These are phyloP conservation scores for Platycnemis pennipes DNA, from an alignment of 2,888 invertebrate genomes.

Conservation along the genomic window DNA sequence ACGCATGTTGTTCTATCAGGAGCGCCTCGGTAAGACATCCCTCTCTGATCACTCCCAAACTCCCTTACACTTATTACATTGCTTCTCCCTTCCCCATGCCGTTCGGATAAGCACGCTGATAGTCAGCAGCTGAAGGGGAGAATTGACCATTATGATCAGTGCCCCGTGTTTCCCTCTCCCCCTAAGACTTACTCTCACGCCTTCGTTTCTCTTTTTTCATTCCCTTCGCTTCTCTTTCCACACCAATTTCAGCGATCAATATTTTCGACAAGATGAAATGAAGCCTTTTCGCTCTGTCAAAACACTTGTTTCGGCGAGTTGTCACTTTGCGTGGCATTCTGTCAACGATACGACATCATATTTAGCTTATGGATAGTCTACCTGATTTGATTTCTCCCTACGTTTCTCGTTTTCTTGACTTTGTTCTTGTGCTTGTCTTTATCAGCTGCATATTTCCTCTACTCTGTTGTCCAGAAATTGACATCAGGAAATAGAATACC, in stretches of 20 bases:
- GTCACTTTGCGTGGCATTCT: not conserved
- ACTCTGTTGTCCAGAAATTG: too few species aligned
- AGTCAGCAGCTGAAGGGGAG: not conserved
- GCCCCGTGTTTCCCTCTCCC: not conserved
- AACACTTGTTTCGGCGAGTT: conserved; percentile 9
- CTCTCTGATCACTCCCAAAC: not conserved
- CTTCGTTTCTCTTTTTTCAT: not conserved
- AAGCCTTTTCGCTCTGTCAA: not conserved
- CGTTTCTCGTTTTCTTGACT: not conserved
- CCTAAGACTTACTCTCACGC: not conserved
- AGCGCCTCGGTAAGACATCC: not conserved
- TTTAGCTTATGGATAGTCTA: not conserved
- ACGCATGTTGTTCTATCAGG: not conserved
- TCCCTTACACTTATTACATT: not conserved
- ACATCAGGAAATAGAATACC: too few species aligned
- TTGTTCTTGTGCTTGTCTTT: not conserved
- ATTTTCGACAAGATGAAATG: not conserved
- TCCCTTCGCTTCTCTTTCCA: not conserved
- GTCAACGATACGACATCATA: not conserved
- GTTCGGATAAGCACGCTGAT: not conserved
- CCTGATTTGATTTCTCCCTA: not conserved
- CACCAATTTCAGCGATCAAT: not conserved
- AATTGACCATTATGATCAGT: not conserved
- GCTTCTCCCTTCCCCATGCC: not conserved
- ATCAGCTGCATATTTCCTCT: too few species aligned